Evolutionary conservation across 2,888 invertebrate species (phyloP).

Genomic region (Scrobipalpa atriplicella): DNA sequence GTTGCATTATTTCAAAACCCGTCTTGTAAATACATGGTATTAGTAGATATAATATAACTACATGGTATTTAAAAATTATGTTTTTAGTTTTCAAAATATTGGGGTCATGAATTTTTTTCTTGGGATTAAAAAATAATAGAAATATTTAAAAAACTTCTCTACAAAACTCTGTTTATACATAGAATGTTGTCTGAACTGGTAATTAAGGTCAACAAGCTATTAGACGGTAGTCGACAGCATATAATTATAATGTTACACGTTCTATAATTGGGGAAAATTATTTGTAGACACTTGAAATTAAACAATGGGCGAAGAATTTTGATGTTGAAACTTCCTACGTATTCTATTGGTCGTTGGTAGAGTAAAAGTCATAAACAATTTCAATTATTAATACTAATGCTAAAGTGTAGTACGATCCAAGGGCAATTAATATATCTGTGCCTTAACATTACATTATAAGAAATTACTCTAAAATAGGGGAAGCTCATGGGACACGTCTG

Average conservation of each 20-base stretch:
- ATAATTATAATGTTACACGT: constrained; percentile 9
- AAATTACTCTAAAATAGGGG: too few relatives aligned
- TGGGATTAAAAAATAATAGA: too few relatives aligned
- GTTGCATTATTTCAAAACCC: background rate
- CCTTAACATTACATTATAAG: too few relatives aligned
- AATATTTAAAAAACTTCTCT: too few relatives aligned
- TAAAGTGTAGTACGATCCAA: too few relatives aligned
- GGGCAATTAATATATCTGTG: too few relatives aligned
- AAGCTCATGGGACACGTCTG: too few relatives aligned
- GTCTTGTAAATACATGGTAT: background rate
- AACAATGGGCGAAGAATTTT: background rate
- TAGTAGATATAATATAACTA: background rate
- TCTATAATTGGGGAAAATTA: background rate
- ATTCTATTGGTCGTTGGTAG: background rate
- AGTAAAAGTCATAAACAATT: too few relatives aligned
- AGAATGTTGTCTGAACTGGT: constrained; percentile 11
- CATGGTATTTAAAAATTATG: background rate
- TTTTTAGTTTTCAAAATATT: too few relatives aligned
- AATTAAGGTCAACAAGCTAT: constrained; percentile 43
- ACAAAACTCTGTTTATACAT: too few relatives aligned
- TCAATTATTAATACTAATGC: too few relatives aligned
- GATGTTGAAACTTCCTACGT: constrained; percentile 1
- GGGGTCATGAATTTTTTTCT: too few relatives aligned
- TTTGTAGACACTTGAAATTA: background rate
- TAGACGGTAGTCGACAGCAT: constrained; percentile 35